phyloP scores from a whole-genome alignment of 2,888 invertebrate species.

The Platerodrilus igneus region DNA sequence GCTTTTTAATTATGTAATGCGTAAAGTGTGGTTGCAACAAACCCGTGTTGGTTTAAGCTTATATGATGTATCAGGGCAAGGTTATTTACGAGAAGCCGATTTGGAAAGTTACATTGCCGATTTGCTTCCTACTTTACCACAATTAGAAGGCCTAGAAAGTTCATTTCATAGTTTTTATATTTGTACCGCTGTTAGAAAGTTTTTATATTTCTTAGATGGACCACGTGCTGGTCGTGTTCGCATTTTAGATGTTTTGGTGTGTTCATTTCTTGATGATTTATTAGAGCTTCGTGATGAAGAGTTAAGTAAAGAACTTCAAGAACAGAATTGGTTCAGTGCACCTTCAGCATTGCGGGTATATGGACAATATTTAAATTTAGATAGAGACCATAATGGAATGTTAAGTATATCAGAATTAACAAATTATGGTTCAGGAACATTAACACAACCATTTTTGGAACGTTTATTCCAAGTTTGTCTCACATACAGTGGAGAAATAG shows the following conservation, averaged over 20 bases:
- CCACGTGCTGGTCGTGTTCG: slow-evolving; percentile 81
- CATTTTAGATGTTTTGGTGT: slow-evolving; percentile 87
- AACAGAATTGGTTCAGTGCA: slow-evolving; percentile 89
- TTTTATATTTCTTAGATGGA: slow-evolving; percentile 93
- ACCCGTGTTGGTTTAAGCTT: slow-evolving; percentile 89
- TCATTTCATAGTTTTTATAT: slow-evolving; percentile 95
- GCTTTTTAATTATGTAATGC: slow-evolving; percentile 92
- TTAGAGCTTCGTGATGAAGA: slow-evolving; percentile 58
- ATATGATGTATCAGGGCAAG: slow-evolving; percentile 87
- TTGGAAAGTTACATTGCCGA: slow-evolving; percentile 93
- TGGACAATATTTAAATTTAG: slow-evolving; percentile 89
- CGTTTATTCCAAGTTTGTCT: slow-evolving; percentile 93
- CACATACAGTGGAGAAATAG: slow-evolving; percentile 93
- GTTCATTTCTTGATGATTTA: slow-evolving; percentile 87
- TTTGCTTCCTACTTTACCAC: slow-evolving; percentile 85
- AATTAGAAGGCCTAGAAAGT: slow-evolving; percentile 83
- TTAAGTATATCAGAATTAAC: slow-evolving; percentile 85
- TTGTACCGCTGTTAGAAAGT: slow-evolving; percentile 92
- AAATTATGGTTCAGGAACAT: slow-evolving; percentile 84
- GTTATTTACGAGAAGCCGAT: slow-evolving; percentile 60
- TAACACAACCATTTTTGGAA: slow-evolving; percentile 87
- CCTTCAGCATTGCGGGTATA: slow-evolving; percentile 86
- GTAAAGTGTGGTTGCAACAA: slow-evolving; percentile 92
- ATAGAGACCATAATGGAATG: slow-evolving; percentile 94
- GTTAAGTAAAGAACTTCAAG: slow-evolving; percentile 74